Evolutionary conservation across 2,797 vertebrate species (phyloP).

Genomic region (Limnodromus scolopaceus): DNA sequence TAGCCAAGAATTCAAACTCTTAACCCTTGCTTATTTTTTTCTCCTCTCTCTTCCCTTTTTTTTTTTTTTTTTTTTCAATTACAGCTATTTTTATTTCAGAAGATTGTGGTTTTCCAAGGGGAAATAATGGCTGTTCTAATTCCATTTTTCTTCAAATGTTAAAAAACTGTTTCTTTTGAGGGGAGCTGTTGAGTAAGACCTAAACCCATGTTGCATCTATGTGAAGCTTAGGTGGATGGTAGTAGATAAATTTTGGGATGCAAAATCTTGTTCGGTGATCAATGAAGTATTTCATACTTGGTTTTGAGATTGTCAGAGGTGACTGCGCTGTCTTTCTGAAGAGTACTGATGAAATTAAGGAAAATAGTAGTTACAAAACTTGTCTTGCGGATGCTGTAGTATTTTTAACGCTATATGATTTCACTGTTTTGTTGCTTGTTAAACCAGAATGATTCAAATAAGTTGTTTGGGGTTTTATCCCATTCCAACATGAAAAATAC

Average conservation of each 20-base stretch:
- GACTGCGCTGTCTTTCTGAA: not conserved
- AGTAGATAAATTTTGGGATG: not conserved
- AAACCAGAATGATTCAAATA: not conserved
- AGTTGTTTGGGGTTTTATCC: not conserved
- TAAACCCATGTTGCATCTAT: not conserved
- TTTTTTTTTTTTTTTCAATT: not conserved
- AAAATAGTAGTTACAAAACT: not conserved
- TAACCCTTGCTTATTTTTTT: not conserved
- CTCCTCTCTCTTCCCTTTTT: not conserved
- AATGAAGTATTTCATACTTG: not conserved
- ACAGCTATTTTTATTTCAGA: not conserved
- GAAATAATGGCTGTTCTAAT: not conserved
- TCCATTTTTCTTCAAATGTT: not conserved
- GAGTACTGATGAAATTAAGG: not conserved
- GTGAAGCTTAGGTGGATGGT: not conserved
- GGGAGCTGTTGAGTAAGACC: not conserved
- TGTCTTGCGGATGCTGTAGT: not conserved
- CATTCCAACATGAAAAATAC: not conserved
- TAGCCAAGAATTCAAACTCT: not conserved
- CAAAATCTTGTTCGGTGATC: not conserved
- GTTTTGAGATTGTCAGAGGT: not conserved
- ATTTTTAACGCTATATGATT: not conserved
- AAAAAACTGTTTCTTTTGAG: not conserved
- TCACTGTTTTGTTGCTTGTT: not conserved
- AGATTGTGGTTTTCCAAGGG: not conserved